phyloP scores from a whole-genome alignment of 2,797 vertebrate genomes.

The Periophthalmus magnuspinnatus region DNA sequence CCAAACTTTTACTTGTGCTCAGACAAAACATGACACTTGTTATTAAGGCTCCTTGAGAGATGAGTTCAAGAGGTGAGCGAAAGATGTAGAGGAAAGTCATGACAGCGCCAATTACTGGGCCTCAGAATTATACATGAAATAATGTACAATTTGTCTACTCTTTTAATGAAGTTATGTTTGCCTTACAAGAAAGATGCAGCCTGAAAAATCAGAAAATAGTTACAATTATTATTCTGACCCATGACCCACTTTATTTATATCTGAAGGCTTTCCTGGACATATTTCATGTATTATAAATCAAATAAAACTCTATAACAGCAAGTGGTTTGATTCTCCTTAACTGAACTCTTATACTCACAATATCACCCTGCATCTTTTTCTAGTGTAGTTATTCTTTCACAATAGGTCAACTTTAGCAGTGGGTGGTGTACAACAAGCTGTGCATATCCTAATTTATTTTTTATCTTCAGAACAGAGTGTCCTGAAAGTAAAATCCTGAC shows the following conservation, averaged over 20 bases:
- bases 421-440: not conserved
- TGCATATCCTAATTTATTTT: not conserved
- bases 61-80: slow-evolving; percentile 49
- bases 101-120: not conserved
- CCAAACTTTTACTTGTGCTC: slow-evolving; percentile 51
- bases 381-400: not conserved
- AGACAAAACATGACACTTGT: slow-evolving; percentile 66
- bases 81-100: slow-evolving; percentile 31
- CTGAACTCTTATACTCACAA: not conserved
- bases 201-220: not conserved
- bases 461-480: slow-evolving; percentile 67
- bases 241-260: no score
- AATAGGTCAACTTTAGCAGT: not conserved
- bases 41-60: slow-evolving; percentile 45
- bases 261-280: no score
- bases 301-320: not conserved
- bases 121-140: not conserved
- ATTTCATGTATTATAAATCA: not conserved
- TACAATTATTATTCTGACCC: no score
- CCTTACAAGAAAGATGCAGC: not conserved
- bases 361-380: not conserved
- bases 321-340: not conserved
- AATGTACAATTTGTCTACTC: not conserved
- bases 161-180: not conserved
- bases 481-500: slow-evolving; percentile 79